Conservation (phyloP, 2,888 invertebrate species). For the Emmelina monodactyla region DNA sequence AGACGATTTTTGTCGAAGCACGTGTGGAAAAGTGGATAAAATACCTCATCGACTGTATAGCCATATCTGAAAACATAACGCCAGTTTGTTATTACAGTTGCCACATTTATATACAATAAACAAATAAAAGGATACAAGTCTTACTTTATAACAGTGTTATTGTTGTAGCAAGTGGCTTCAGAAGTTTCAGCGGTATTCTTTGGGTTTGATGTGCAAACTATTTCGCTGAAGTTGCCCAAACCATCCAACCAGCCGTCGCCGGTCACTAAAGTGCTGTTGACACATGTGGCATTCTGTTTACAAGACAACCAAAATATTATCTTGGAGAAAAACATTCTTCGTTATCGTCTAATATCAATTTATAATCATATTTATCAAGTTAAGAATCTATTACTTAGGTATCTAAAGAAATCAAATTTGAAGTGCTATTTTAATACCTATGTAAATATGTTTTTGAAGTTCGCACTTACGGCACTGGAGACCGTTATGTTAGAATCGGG, state of each 20-base stretch:
- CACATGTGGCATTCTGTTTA: constrained; percentile 45
- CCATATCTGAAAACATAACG: constrained; percentile 45
- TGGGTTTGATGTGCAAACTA: constrained; percentile 45
- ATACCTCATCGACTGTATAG: constrained; percentile 45
- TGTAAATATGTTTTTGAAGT: too few relatives aligned
- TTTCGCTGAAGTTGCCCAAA: constrained; percentile 34
- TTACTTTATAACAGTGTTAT: constrained; percentile 50
- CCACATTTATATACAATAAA: too few relatives aligned
- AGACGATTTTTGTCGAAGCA: constrained; percentile 61
- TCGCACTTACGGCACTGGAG: constrained; percentile 32
- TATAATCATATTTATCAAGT: too few relatives aligned
- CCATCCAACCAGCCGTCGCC: constrained; percentile 39
- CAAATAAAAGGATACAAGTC: too few relatives aligned
- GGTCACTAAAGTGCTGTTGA: constrained; percentile 29
- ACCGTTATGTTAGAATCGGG: constrained; percentile 28
- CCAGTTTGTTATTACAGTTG: too few relatives aligned
- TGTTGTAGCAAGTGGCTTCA: constrained; percentile 39
- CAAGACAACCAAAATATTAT: too few relatives aligned
- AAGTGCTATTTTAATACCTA: too few relatives aligned
- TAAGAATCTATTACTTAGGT: too few relatives aligned
- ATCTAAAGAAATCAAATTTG: too few relatives aligned
- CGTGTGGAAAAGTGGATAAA: constrained; percentile 53
- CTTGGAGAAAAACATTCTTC: too few relatives aligned
- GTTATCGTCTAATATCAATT: too few relatives aligned
- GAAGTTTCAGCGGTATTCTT: constrained; percentile 42